Base-by-base conservation (phyloP, 2,888 invertebrate genomes). In the Tiphia femorata region DNA sequence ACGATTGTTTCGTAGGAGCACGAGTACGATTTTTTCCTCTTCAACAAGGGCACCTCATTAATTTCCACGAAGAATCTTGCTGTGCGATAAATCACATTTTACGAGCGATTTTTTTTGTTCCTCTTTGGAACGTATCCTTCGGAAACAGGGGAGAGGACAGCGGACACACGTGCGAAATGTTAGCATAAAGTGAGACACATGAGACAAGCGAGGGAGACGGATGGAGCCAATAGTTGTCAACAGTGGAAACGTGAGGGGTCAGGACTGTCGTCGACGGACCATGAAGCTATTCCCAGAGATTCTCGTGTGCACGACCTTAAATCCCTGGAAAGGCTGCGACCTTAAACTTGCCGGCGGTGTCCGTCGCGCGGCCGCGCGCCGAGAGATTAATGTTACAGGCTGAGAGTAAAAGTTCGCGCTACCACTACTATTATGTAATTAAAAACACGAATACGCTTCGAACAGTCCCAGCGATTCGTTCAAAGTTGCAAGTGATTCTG, bases 181-280 rank as follows among this genome's bases (percentile, higher is more conserved):
- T 62, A 58, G 56, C 52, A 58, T 58, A 57, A 62, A 64, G 58
- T 52, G 62, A 70, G 65, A 66, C 51, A 59, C 63, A 63, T 62
- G 58, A 53, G 58, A 57, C 62, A 62, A 61, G n/a, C 49, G 58
- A 57, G 52, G 50, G 46, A 70, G 72, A 72, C 66, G 62, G 69
- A 73, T 72, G 65, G 63, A 60, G 58, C 60, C 69, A 74, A 73
- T 74, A 70, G 60, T 72, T 70, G 72, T 73, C 73, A 67, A 47
- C 58, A 43, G 21, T 27, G 50, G 47, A 49, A 63, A 60, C 54
- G 59, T 43, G 57, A 57, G 59, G 52, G 57, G 43, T 40, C 49
- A 44, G 55, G 52, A 58, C 17, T 17, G 49, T 37, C 25, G 23
- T 16, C 40, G 37, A 35, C 25, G 19, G 41, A 19, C 33, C 12